Base-by-base conservation (phyloP, 2,888 invertebrate genomes). In the Lucinisca nassula region DNA sequence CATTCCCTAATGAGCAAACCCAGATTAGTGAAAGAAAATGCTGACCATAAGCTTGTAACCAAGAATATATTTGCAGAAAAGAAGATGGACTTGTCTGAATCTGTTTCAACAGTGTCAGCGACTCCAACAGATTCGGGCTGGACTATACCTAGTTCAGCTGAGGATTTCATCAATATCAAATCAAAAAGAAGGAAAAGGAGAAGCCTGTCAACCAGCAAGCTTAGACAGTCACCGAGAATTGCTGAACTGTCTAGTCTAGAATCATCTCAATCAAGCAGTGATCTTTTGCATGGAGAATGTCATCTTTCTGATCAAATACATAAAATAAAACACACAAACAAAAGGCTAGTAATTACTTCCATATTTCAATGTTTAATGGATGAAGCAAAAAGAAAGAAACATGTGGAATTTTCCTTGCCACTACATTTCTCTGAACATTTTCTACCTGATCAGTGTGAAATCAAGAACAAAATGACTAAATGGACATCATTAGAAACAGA, bases 351-450 rank as follows among this genome's bases (percentile, higher is more conserved):
- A 14, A 61, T 94, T 12, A 91, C 93, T 10, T 94, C 94, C 17
- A 84, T 93, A 24, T 94, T 94, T 80, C 94, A 94, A 78, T 93
- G 87, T 83, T 85, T 94, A 0, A 88, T 93, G 73, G 94, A 94
- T 89, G 93, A 94, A 76, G 91, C 88, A 30, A 93, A 91, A 73
- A 90, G 92, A 83, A 72, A 88, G 21, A 78, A 80, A 45, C 35
- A 76, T 0, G 70, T 80, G 74, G 92, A 93, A 45, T 94, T 94
- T 87, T 82, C 80, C 30, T 76, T 93, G 49, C 93, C 92, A 40
- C 12, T 6, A 38, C 12, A 74, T 40, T 40, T 67, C 3, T 4
- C 24, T 58, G 58, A 58, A 58, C 24, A 58, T 58, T 8, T 27
- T 10, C 27, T 27, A 24, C 24, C 14, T 6, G 58, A 6, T 27